These are phyloP conservation scores for Tragopan temminckii DNA, from an alignment of 2,797 vertebrate genomes.

Conservation along the genomic window DNA sequence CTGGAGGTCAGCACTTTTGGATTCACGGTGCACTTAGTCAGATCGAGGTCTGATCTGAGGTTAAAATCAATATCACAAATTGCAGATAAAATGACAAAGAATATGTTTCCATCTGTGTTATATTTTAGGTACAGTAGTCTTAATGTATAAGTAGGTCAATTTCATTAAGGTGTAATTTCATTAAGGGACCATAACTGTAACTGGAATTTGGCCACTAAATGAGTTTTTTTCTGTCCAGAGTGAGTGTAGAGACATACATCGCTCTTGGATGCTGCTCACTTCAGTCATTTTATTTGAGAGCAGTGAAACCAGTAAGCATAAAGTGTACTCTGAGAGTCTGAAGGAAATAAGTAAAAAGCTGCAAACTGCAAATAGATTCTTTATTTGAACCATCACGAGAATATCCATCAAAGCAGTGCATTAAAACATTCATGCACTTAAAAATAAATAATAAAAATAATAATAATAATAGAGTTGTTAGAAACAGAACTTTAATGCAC, in stretches of 20 bases:
- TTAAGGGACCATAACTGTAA: constrained; percentile 45
- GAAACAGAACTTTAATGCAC: neutral
- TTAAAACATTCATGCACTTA: neutral
- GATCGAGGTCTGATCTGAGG: constrained; percentile 74
- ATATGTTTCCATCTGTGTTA: constrained; percentile 61
- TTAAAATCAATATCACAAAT: constrained; percentile 80
- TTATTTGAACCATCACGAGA: neutral
- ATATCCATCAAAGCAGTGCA: neutral
- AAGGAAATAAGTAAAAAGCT: neutral
- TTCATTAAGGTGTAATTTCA: constrained; percentile 75
- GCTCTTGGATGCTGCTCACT: neutral
- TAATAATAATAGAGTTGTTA: neutral
- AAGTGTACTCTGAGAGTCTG: neutral
- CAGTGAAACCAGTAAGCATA: neutral
- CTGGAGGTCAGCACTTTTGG: constrained; percentile 71
- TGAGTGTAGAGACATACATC: neutral
- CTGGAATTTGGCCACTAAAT: constrained; percentile 40
- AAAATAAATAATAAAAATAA: neutral
- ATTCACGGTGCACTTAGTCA: constrained; percentile 71
- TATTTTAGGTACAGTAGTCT: constrained; percentile 67
- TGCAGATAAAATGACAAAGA: constrained; percentile 74
- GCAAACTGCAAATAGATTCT: neutral
- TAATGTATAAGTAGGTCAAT: constrained; percentile 66
- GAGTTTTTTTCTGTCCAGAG: neutral
- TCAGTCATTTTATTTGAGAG: neutral